phyloP scores from a whole-genome alignment of 1,140 invertebrate species.

The Melipona quadrifasciata region DNA sequence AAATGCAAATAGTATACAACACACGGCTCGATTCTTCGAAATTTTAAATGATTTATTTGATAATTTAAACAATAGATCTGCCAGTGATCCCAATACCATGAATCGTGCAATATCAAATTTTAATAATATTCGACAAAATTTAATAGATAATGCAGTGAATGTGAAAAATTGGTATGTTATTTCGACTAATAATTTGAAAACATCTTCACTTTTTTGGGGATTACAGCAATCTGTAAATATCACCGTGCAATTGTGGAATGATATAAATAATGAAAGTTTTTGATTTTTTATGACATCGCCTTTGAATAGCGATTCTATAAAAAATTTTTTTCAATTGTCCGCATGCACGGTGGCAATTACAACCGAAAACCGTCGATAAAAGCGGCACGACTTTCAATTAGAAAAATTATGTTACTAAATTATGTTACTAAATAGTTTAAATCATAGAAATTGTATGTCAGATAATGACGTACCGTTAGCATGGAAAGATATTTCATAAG shows the following conservation, averaged over 20 bases:
- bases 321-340: too few species aligned
- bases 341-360: too few species aligned
- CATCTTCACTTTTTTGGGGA: not conserved
- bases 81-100: not conserved
- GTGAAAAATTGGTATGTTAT: not conserved
- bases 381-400: not conserved
- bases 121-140: not conserved
- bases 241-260: too few species aligned
- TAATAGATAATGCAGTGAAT: not conserved
- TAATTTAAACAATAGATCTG: not conserved
- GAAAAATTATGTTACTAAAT: not conserved
- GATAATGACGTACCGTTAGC: too few species aligned
- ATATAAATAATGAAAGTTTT: too few species aligned
- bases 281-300: too few species aligned
- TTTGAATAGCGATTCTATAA: too few species aligned
- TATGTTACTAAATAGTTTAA: not conserved
- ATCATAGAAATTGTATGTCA: too few species aligned
- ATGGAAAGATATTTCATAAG: too few species aligned
- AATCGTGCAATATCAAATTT: not conserved
- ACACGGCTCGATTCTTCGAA: not conserved
- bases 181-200: not conserved
- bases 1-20: too few species aligned
- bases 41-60: not conserved
- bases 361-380: not conserved
- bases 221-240: not conserved